phyloP scores from a whole-genome alignment of 2,797 vertebrate species.

The Thunnus albacares region DNA sequence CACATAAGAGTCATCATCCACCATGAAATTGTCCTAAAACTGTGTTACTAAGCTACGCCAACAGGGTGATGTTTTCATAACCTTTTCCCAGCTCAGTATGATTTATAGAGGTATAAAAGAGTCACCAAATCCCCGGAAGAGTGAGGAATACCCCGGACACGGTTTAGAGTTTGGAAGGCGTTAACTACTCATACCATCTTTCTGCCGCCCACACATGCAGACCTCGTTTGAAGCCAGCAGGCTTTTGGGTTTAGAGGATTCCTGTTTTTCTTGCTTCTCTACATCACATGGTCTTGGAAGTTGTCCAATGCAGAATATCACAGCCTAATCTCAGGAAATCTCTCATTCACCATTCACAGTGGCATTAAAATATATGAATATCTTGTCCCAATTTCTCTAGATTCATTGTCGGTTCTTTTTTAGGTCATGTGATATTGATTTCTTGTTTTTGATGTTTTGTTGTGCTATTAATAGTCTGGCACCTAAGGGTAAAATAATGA shows the following conservation, averaged over 20 bases:
- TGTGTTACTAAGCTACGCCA: conserved; percentile 33
- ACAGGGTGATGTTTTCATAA: conserved; percentile 49
- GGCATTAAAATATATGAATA: conserved; percentile 10
- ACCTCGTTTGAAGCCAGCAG: conserved; percentile 55
- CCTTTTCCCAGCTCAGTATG: conserved; percentile 23
- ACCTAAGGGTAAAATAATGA: not conserved
- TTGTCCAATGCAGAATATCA: conserved; percentile 56
- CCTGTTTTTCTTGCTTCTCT: conserved; percentile 78
- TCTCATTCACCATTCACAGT: conserved; percentile 43
- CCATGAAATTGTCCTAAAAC: conserved; percentile 47
- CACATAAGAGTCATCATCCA: conserved; percentile 30
- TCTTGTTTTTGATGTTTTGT: conserved; percentile 31
- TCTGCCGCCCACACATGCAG: conserved; percentile 67
- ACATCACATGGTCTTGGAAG: conserved; percentile 66
- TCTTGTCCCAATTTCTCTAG: conserved; percentile 11
- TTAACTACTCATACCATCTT: conserved; percentile 62
- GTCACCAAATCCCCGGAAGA: conserved; percentile 44
- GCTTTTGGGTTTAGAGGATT: conserved; percentile 71
- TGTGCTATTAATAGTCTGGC: conserved; percentile 8
- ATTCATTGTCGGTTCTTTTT: conserved; percentile 7
- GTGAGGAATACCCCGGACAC: conserved; percentile 61
- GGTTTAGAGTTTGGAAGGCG: conserved; percentile 47
- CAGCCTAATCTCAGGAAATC: conserved; percentile 37
- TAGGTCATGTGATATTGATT: conserved; percentile 13
- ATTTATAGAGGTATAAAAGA: conserved; percentile 60